Evolutionary conservation across 2,888 invertebrate genomes (phyloP).

Genomic region (Cylindroiulus punctatus): DNA sequence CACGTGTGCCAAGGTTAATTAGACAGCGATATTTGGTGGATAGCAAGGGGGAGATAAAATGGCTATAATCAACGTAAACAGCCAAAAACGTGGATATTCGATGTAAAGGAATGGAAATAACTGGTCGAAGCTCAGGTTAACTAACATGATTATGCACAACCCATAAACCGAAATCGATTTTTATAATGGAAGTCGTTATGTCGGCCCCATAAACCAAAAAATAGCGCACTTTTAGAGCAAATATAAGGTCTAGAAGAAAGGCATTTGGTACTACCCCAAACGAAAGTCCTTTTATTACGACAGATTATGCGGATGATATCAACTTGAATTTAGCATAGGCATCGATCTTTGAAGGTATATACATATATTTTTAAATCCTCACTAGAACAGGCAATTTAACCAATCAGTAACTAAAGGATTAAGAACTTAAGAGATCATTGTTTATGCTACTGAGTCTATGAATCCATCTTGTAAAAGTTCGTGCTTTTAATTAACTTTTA

Average conservation of each 20-base stretch:
- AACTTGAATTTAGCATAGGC: no score
- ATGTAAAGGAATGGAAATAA: not conserved
- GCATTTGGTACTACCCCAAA: not conserved
- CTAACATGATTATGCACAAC: conserved; percentile 30
- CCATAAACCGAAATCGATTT: conserved; percentile 25
- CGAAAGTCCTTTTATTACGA: not conserved
- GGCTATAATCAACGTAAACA: conserved; percentile 40
- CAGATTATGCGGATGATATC: no score
- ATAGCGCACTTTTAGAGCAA: not conserved
- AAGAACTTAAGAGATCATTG: no score
- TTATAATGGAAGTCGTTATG: conserved; percentile 28
- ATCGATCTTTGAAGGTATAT: no score
- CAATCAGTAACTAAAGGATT: no score
- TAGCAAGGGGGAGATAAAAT: conserved; percentile 21
- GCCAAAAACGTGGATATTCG: not conserved
- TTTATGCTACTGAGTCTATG: no score
- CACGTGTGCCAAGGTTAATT: conserved; percentile 33
- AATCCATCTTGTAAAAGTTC: no score
- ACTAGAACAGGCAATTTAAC: no score
- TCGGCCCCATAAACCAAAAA: not conserved
- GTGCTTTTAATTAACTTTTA: no score
- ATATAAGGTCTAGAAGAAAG: not conserved
- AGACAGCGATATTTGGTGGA: not conserved
- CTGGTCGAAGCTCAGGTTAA: not conserved
- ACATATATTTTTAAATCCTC: no score